Evolutionary conservation across 1,140 invertebrate species (phyloP).

Genomic region (Drosophila lini): DNA sequence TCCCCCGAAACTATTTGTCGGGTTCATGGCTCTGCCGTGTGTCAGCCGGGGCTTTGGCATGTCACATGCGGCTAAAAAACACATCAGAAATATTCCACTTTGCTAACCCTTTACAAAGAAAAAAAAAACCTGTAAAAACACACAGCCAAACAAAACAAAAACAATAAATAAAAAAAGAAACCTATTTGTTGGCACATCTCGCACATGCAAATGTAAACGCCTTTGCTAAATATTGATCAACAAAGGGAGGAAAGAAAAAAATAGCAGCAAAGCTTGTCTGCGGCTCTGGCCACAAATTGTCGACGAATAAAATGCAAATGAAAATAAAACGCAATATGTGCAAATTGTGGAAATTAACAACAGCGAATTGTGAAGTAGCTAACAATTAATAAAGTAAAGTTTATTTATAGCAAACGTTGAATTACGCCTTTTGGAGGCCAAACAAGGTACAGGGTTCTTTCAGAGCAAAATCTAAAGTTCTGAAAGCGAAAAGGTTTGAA

Average conservation of each 20-base stretch:
- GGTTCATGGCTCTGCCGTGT: slow-evolving; percentile 43
- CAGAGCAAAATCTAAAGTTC: background rate
- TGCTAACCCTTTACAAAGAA: slow-evolving; percentile 1
- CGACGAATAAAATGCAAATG: slow-evolving; percentile 33
- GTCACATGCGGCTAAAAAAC: slow-evolving; percentile 40
- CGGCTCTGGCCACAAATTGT: background rate
- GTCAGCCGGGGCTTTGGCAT: slow-evolving; percentile 58
- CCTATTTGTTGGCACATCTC: slow-evolving; percentile 34
- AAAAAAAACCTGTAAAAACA: slow-evolving; percentile 20
- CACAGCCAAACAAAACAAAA: slow-evolving; percentile 1
- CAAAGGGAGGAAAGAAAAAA: slow-evolving; percentile 6
- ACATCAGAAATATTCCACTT: slow-evolving; percentile 4
- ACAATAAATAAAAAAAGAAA: slow-evolving; percentile 13
- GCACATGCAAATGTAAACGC: slow-evolving; percentile 34
- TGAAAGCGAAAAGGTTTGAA: background rate
- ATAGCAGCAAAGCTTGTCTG: slow-evolving; percentile 11
- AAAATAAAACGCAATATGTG: slow-evolving; percentile 37
- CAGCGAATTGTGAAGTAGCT: slow-evolving; percentile 6
- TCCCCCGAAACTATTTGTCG: background rate
- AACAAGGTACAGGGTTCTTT: background rate
- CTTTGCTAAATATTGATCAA: slow-evolving; percentile 51
- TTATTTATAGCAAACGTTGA: slow-evolving; percentile 4
- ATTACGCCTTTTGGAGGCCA: background rate
- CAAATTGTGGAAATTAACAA: slow-evolving; percentile 54
- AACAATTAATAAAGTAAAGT: slow-evolving; percentile 13